Evolutionary conservation across 2,797 vertebrate species (phyloP), one percentile per base, ranked within the genome.

Genomic region (Tragopan temminckii): DNA sequence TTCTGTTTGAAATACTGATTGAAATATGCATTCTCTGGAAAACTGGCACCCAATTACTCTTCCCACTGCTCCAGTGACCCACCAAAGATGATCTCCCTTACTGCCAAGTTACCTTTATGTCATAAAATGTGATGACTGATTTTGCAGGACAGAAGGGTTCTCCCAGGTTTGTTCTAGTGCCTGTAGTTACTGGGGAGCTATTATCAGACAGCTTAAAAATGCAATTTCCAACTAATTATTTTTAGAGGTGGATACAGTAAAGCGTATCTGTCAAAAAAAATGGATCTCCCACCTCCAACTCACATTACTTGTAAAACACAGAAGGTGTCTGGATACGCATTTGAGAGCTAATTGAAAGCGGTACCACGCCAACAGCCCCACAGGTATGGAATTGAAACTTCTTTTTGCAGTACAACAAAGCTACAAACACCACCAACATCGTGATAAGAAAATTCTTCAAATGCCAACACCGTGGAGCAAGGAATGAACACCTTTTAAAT

Each of bases 391-490:
- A 85, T 11, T 24, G 3, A 36, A 71, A 69, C 45, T 91, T 45
- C 66, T 91, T 86, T 64, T 62, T 50, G 92, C 62, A 46, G 64
- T 87, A 75, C 81, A 92, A 86, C 75, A 92, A 68, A 93, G 69
- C 79, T 91, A 90, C 53, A 38, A 67, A 68, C 69, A 83, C 42
- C 94, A 96, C 81, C 85, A 93, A 53, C 89, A 59, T 53, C 62
- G 87, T 85, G 81, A 79, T 45, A 83, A 85, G 53, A 66, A 62
- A 90, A 40, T 46, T 86, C 77, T 91, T 92, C 77, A 84, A 78
- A 78, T 36, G 46, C 71, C 90, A 82, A 84, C 58, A 46, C 27
- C n/a, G 38, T 21, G 58, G 50, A 87, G 55, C 35, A 85, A 88
- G 68, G 69, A 91, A 18, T 11, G 52, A 53, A 92, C 62, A 85